These are phyloP conservation scores for Magallana nippona DNA, from an alignment of 2,888 invertebrate genomes.

Conservation along the genomic window DNA sequence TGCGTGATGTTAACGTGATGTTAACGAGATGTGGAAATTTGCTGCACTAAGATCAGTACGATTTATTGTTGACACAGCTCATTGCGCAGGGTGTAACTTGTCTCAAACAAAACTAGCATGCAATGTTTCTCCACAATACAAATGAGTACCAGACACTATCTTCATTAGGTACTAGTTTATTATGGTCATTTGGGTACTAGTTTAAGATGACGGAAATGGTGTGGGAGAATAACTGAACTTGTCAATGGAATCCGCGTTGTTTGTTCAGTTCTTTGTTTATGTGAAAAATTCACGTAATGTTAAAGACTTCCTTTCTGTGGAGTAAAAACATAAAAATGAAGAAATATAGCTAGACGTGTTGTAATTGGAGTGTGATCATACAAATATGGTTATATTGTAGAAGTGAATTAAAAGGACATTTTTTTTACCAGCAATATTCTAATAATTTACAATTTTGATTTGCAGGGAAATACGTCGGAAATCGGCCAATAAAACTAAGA, in stretches of 20 bases:
- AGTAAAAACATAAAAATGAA: neutral
- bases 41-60: neutral
- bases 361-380: too few relatives aligned
- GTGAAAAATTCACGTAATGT: too few relatives aligned
- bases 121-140: neutral
- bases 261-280: too few relatives aligned
- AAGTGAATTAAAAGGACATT: too few relatives aligned
- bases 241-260: too few relatives aligned
- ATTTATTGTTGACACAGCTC: neutral
- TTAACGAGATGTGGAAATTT: neutral
- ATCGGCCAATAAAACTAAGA: constrained; percentile 96
- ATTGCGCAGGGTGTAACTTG: neutral
- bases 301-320: neutral
- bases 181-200: too few relatives aligned
- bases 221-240: too few relatives aligned
- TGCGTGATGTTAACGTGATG: constrained; percentile 16
- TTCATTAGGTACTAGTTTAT: neutral
- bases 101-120: constrained; percentile 2
- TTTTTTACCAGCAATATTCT: too few relatives aligned
- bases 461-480: constrained; percentile 97
- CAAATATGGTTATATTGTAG: too few relatives aligned
- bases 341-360: too few relatives aligned
- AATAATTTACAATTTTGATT: neutral
- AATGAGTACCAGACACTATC: neutral
- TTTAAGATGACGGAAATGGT: too few relatives aligned